Conservation (phyloP, 2,888 invertebrate genomes). For the Perdita meconis region DNA sequence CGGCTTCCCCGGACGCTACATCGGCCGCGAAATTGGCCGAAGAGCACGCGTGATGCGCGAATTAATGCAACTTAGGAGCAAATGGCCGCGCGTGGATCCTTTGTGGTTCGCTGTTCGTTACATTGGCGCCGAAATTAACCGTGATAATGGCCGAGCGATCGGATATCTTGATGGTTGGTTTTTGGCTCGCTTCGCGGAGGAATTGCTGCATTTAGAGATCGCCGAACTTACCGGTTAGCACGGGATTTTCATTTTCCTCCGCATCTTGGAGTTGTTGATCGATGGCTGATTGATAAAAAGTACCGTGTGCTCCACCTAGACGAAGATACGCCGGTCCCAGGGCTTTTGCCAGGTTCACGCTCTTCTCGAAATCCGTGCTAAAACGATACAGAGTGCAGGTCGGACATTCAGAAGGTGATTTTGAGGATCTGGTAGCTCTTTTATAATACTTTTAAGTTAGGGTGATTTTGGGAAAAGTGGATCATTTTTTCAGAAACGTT, state of each 20-base stretch:
- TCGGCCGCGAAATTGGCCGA: constrained; percentile 55
- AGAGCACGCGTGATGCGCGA: constrained; percentile 35
- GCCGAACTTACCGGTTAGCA: constrained; percentile 78
- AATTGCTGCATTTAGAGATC: neutral
- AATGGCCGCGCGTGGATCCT: constrained; percentile 23
- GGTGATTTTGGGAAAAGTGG: too few relatives aligned
- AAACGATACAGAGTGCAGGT: constrained; percentile 23
- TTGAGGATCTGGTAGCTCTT: too few relatives aligned
- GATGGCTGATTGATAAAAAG: constrained; percentile 79
- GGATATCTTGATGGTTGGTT: neutral
- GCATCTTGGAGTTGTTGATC: constrained; percentile 61
- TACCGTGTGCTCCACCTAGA: constrained; percentile 89
- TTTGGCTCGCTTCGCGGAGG: neutral
- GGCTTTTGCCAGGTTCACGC: constrained; percentile 88
- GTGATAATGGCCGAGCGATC: constrained; percentile 13
- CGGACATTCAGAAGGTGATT: neutral
- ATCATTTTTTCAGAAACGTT: too few relatives aligned
- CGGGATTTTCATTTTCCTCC: constrained; percentile 61
- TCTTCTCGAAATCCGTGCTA: constrained; percentile 72
- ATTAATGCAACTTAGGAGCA: constrained; percentile 39
- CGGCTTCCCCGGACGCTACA: constrained; percentile 15
- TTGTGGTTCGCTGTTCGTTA: constrained; percentile 10
- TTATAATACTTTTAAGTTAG: too few relatives aligned
- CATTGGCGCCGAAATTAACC: constrained; percentile 41
- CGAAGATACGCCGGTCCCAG: constrained; percentile 90